Base-by-base conservation (phyloP, 2,888 invertebrate genomes). In the Phymatocera aterrima region DNA sequence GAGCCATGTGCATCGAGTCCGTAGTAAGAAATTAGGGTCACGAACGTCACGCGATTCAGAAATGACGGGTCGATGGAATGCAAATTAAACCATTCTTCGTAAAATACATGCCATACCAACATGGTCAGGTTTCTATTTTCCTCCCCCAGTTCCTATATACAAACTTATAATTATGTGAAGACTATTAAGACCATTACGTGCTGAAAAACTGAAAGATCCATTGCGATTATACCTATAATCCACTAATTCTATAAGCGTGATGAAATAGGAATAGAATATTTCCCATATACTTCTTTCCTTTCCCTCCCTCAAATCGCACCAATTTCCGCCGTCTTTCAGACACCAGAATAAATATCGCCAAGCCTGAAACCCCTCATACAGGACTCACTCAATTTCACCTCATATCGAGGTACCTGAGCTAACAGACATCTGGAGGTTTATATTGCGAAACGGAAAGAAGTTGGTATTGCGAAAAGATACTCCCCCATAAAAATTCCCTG, bases 41-140 rank as follows among this genome's bases (percentile, higher is more conserved):
- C 68, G 65, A 78, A 54, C 65, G 46, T 78, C 78, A 78, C 78
- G 68, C 54, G 68, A 68, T 65, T 28, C 31, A 57, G 68, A 68
- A 61, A 43, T 68, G 64, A 51, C 65, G 70, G 78, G 54, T 78
- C 68, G 78, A 78, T 78, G 68, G 48, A 78, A 78, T 78, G 78
- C 68, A 78, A 70, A 78, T 70, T 78, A 68, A 70, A 68, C 28
- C 57, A 31, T 70, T 40, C 51, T 54, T n/a, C n/a, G 12, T 78
- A 78, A 51, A 78, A 78, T 78, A 70, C 54, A 78, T 68, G 37
- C 21, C 46, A 37, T 77, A 51, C 54, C 72, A 24, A 21, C 72
- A 28, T 72, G 72, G 51, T 51, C 72, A 28, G 72, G 34, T 51
- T 72, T 72, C 72, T 10, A 21, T 51, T 51, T 43, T 3, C 34